Conservation (phyloP, 1,140 invertebrate species). For the Leptinotarsa defecta region DNA sequence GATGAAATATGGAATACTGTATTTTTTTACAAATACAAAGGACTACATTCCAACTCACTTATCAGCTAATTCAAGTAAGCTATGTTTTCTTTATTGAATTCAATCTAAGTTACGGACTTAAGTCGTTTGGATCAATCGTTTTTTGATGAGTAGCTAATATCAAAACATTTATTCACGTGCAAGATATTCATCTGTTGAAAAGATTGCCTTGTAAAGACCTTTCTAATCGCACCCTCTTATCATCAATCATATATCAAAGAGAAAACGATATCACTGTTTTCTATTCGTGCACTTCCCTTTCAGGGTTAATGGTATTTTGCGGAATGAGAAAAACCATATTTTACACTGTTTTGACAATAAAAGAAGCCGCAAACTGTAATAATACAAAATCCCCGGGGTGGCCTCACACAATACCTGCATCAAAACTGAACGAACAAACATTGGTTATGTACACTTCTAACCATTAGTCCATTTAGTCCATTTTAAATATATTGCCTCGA, state of each 20-base stretch:
- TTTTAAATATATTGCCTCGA: conserved; percentile 17
- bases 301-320: conserved; percentile 16
- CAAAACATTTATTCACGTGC: no score
- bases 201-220: no score
- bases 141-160: no score
- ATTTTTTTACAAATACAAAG: no score
- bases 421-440: conserved; percentile 16
- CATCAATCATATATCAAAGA: background rate
- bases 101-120: no score
- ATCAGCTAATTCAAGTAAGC: no score
- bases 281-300: background rate
- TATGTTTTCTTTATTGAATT: no score
- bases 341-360: conserved; percentile 17
- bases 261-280: background rate
- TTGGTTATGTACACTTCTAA: conserved; percentile 18
- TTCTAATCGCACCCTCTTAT: background rate
- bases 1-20: no score
- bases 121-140: no score
- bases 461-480: conserved; percentile 20
- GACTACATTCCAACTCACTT: no score
- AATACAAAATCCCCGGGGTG: conserved; percentile 12
- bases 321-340: conserved; percentile 10
- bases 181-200: no score
- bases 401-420: conserved; percentile 17
- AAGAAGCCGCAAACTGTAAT: conserved; percentile 17